A percentile compares a stretch with the other conserved stretches of the same genome.
These are phyloP conservation scores for Holcopasites calliopsidis DNA, from an alignment of 1,140 invertebrate species.

Conservation along the genomic window DNA sequence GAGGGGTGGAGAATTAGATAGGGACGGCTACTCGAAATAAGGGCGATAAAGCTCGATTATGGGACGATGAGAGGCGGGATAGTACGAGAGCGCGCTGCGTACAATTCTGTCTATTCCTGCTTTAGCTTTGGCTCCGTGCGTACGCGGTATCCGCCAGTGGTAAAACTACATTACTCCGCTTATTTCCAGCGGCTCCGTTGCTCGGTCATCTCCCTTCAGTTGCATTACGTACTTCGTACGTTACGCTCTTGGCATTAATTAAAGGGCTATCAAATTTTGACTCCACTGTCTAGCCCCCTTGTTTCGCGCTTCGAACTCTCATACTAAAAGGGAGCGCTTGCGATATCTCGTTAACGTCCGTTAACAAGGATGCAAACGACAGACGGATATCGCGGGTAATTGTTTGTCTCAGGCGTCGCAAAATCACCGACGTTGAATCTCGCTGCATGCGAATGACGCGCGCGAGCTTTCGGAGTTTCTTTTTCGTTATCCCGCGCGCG, in stretches of 20 bases:
- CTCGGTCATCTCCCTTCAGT: not conserved
- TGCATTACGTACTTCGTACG: not conserved
- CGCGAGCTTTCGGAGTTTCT: conserved; percentile 13
- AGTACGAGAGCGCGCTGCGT: conserved; percentile 51
- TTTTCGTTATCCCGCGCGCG: not conserved
- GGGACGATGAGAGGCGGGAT: conserved; percentile 45
- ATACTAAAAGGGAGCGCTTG: not conserved
- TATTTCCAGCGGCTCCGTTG: conserved; percentile 7
- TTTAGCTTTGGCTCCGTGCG: conserved; percentile 33
- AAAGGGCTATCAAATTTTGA: conserved; percentile 38
- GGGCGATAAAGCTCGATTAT: conserved; percentile 71
- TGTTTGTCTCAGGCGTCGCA: too few species aligned
- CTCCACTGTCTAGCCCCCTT: not conserved
- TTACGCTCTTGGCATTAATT: conserved; percentile 27
- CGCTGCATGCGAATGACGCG: not conserved
- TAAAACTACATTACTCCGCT: conserved; percentile 5
- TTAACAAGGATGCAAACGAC: not conserved
- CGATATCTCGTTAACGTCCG: not conserved
- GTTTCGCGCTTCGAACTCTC: conserved; percentile 6
- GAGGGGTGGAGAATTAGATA: conserved; percentile 54
- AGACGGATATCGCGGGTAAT: too few species aligned
- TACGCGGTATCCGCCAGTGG: conserved; percentile 18
- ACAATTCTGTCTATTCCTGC: conserved; percentile 70
- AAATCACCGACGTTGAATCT: not conserved
- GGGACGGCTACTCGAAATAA: conserved; percentile 56